Percentiles rank a stretch among this genome's conserved stretches.
These are phyloP conservation scores for Chiloscyllium plagiosum DNA, from an alignment of 2,113 vertebrate genomes.

Conservation along the genomic window DNA sequence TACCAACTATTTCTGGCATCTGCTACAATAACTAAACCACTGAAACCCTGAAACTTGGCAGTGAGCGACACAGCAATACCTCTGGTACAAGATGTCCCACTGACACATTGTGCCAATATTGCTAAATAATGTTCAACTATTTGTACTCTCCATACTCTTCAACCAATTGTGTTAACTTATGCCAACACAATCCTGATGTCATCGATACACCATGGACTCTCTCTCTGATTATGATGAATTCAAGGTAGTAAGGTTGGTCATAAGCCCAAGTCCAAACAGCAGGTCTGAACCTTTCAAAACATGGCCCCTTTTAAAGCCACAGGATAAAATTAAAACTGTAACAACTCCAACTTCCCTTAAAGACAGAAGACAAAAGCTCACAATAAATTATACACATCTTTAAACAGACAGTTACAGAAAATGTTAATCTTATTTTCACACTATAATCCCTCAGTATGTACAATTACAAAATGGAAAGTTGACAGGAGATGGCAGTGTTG, in stretches of 20 bases:
- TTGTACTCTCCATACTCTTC: no score
- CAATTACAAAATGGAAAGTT: no score
- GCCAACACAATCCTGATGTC: no score
- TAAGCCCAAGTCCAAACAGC: not conserved
- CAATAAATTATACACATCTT: not conserved
- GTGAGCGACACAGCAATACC: no score
- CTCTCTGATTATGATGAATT: not conserved
- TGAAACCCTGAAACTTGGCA: no score
- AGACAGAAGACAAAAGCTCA: not conserved
- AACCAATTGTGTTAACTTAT: no score
- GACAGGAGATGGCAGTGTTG: constrained; percentile 47
- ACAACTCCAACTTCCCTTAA: not conserved
- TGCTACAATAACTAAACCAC: no score
- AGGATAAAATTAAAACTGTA: not conserved
- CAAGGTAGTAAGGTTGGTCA: not conserved
- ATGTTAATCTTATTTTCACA: not conserved
- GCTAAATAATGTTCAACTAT: no score
- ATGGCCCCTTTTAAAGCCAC: not conserved
- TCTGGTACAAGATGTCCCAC: no score
- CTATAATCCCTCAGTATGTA: not conserved
- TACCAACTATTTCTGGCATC: no score
- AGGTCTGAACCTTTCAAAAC: not conserved
- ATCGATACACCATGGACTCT: no score
- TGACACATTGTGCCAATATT: no score
- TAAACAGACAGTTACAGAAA: not conserved